Conservation (phyloP, 64 coral and sea anemone species). For the Porites lutea region DNA sequence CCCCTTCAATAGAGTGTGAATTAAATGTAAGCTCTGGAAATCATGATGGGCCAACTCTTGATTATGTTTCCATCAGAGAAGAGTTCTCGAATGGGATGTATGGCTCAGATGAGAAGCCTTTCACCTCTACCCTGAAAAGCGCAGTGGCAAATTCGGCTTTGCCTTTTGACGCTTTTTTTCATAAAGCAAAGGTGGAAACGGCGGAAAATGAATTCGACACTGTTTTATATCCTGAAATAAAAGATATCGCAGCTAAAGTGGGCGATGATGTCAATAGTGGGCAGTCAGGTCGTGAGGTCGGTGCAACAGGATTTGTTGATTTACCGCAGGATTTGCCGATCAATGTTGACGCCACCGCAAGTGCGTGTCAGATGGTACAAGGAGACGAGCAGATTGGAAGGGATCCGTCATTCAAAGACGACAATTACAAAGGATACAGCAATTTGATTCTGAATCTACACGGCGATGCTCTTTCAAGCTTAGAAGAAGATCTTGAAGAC, state of each 20-base stretch:
- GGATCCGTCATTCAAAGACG: background rate
- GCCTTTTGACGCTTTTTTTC: background rate
- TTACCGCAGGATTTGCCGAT: no score
- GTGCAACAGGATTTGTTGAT: no score
- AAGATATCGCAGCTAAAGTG: background rate
- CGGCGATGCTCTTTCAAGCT: constrained; percentile 29
- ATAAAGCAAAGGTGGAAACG: background rate
- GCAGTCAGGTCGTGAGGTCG: background rate
- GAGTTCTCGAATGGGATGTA: background rate
- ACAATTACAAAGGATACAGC: background rate
- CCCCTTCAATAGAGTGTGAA: background rate
- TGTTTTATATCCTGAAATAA: background rate
- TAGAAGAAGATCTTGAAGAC: constrained; percentile 43
- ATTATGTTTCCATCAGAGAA: background rate
- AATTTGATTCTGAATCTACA: constrained; percentile 5
- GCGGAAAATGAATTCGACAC: background rate
- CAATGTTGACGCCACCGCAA: no score
- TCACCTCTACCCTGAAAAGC: background rate
- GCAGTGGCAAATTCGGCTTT: background rate
- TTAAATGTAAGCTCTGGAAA: no score
- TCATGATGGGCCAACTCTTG: background rate
- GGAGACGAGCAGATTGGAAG: background rate
- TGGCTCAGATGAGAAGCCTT: constrained; percentile 6
- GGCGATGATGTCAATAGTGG: no score
- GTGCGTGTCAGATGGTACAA: no score